Conservation (phyloP, 2,888 invertebrate species). For the Melieria crassipennis region DNA sequence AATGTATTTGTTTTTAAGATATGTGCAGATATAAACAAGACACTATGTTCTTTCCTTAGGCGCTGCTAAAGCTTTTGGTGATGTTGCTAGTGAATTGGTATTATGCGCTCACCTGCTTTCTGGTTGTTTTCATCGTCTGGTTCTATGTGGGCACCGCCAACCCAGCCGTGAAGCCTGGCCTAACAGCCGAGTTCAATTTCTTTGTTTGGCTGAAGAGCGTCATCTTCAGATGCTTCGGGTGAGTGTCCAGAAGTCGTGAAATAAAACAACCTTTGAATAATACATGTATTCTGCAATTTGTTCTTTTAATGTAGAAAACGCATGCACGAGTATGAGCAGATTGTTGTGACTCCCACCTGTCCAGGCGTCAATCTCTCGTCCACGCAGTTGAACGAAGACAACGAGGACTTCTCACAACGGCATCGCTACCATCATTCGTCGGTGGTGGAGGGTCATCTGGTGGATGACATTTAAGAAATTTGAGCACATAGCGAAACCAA, state of each 20-base stretch:
- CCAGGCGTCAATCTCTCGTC: constrained; percentile 82
- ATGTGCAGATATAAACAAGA: not conserved
- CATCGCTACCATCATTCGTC: constrained; percentile 93
- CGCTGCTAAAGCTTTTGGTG: constrained; percentile 84
- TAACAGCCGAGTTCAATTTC: constrained; percentile 84
- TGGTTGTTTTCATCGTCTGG: constrained; percentile 86
- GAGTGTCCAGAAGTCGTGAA: constrained; percentile 52
- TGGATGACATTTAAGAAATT: constrained; percentile 54
- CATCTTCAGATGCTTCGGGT: constrained; percentile 81
- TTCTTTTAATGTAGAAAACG: constrained; percentile 70
- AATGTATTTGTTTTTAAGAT: too few species aligned
- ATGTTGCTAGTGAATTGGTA: constrained; percentile 96
- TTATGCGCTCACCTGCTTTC: constrained; percentile 86
- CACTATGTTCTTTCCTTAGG: constrained; percentile 69
- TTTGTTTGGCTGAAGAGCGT: constrained; percentile 80
- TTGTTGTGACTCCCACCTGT: constrained; percentile 85
- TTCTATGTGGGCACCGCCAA: constrained; percentile 94
- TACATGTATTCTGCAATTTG: not conserved
- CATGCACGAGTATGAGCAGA: constrained; percentile 84
- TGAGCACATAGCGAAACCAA: constrained; percentile 11
- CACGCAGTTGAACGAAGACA: constrained; percentile 92
- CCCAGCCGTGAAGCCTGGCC: constrained; percentile 94
- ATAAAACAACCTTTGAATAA: not conserved
- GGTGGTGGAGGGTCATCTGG: constrained; percentile 72
- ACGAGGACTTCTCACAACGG: constrained; percentile 92